A percentile compares a stretch with the other conserved stretches of the same genome.
phyloP scores from a whole-genome alignment of 2,113 vertebrate species.

The Cyanistes caeruleus region DNA sequence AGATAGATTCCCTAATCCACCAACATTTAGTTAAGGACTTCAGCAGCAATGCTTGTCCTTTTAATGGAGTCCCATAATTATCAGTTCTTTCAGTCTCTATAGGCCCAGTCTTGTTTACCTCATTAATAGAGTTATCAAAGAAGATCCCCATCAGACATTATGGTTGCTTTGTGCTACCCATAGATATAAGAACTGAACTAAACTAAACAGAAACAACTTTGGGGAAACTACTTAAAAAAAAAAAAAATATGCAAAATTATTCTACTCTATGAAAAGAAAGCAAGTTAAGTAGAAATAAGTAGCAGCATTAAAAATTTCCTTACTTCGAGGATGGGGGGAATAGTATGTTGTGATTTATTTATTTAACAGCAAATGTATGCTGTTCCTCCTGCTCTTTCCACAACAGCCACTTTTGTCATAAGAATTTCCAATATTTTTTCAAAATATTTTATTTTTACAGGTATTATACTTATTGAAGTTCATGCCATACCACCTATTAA shows the following conservation, averaged over 20 bases:
- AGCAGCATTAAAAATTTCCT: not conserved
- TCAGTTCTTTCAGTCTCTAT: not conserved
- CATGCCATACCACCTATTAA: not conserved
- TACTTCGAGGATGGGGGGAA: not conserved
- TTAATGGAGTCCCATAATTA: not conserved
- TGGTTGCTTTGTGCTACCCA: not conserved
- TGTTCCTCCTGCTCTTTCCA: not conserved
- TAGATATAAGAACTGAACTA: not conserved
- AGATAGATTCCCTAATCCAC: not conserved
- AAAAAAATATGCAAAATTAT: not conserved
- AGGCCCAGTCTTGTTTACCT: not conserved
- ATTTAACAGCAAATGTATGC: not conserved
- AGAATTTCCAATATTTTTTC: not conserved
- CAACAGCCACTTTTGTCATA: not conserved
- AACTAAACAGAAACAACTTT: not conserved
- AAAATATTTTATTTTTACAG: not conserved
- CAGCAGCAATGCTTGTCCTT: not conserved
- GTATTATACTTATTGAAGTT: not conserved
- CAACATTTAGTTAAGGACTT: not conserved
- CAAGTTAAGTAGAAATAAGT: not conserved
- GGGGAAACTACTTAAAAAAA: not conserved
- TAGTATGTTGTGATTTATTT: not conserved
- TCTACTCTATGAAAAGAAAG: not conserved
- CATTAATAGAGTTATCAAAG: not conserved
- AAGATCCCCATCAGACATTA: not conserved